Conservation (phyloP, 1,140 invertebrate genomes). For the Drosophila jambulina region DNA sequence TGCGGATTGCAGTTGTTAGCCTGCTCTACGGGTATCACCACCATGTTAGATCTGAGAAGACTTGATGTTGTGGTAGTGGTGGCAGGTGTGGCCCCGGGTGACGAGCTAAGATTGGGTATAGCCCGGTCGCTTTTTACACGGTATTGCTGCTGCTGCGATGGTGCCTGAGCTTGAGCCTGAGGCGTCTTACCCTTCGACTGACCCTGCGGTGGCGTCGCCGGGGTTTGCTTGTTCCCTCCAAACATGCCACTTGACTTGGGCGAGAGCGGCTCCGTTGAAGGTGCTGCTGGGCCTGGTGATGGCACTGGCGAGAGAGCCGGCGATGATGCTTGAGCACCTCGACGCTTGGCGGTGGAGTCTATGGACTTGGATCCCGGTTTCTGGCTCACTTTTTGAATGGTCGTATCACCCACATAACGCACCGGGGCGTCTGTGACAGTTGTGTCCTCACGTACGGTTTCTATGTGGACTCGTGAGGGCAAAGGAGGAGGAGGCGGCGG, state of each 20-base stretch:
- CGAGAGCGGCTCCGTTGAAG: constrained; percentile 1
- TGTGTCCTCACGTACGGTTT: constrained; percentile 10
- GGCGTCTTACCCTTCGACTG: constrained; percentile 8
- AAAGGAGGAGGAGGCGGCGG: constrained; percentile 42
- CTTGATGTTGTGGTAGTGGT: constrained; percentile 38
- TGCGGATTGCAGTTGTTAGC: constrained; percentile 20
- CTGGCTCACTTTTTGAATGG: constrained; percentile 71
- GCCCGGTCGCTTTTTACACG: constrained; percentile 47
- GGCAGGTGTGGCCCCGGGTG: constrained; percentile 2
- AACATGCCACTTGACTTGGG: constrained; percentile 26
- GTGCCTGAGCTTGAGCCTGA: constrained; percentile 1
- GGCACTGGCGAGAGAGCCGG: constrained; percentile 25
- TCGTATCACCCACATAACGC: constrained; percentile 75
- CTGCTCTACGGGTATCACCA: constrained; percentile 77
- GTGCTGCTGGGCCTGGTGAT: background rate
- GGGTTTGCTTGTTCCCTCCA: background rate
- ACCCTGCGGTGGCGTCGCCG: background rate
- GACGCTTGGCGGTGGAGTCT: constrained; percentile 34
- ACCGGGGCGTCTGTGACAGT: constrained; percentile 37
- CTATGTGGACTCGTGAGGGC: constrained; percentile 4
- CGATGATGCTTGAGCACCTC: constrained; percentile 35
- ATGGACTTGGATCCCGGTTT: constrained; percentile 36
- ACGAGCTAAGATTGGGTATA: constrained; percentile 8
- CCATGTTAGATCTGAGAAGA: constrained; percentile 75
- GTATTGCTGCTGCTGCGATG: constrained; percentile 13